Percentiles rank a stretch among this genome's conserved stretches.
Conservation (phyloP, 2,888 invertebrate genomes). For the Euclidia mi region DNA sequence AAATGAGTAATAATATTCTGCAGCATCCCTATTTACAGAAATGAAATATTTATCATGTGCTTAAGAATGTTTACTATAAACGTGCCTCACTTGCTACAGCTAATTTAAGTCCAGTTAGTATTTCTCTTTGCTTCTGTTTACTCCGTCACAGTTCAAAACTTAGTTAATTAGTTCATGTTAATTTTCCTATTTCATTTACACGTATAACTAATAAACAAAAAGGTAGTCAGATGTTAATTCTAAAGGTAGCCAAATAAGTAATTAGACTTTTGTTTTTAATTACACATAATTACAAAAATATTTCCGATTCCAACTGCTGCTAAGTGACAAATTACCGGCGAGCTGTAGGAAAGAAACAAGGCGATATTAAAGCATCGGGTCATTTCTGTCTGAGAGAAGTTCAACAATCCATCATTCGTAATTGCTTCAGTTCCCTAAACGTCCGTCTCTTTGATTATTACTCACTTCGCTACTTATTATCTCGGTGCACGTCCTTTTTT, state of each 20-base stretch:
- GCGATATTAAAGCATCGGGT: conserved; percentile 80
- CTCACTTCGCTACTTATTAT: conserved; percentile 37
- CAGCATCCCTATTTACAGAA: conserved; percentile 30
- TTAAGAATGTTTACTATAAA: conserved; percentile 25
- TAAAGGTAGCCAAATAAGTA: no score
- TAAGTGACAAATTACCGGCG: conserved; percentile 76
- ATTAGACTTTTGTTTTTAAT: conserved; percentile 11
- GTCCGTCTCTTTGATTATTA: conserved; percentile 81
- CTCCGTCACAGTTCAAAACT: neutral
- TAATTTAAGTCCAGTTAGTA: conserved; percentile 2
- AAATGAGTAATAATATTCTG: conserved; percentile 37
- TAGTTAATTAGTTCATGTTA: conserved; percentile 12
- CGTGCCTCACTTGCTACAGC: conserved; percentile 10
- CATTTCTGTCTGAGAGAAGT: conserved; percentile 75
- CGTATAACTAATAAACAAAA: no score
- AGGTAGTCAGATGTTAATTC: no score
- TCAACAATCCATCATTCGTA: conserved; percentile 84
- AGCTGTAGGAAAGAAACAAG: conserved; percentile 75
- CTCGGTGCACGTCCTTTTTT: conserved; percentile 25
- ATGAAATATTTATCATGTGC: conserved; percentile 28
- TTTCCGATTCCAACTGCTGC: conserved; percentile 44
- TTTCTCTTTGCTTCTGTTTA: neutral
- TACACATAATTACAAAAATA: conserved; percentile 8
- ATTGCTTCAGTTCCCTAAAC: conserved; percentile 76
- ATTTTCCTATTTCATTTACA: no score